Base-by-base conservation (phyloP, 2,888 invertebrate genomes). In the Aphodius granarius region DNA sequence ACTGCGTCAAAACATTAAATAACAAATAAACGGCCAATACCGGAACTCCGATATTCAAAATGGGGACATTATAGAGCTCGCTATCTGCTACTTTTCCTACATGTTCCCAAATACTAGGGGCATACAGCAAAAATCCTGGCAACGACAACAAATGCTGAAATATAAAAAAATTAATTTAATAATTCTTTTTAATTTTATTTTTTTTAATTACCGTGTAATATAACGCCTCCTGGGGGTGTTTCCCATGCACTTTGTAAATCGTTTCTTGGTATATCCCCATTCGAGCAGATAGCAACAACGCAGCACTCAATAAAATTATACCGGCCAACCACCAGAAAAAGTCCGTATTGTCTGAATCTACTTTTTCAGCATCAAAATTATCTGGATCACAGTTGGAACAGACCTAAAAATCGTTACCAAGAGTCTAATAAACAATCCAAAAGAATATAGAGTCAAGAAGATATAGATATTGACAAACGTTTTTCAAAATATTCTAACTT, bases 261-360 rank as follows among this genome's bases (percentile, higher is more conserved):
- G 92, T 92, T 88, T 98, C 98, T 86, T 98, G 98, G 87, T 95
- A 97, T 76, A 88, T 87, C 5, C 98, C 98, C 97, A 98, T 96
- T 81, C 96, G 90, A 0, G 99, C 97, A 0, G 98, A 98, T 75
- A 98, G 90, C 81, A 99, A 93, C 73, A 99, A 88, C 0, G 98
- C 97, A 75, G 95, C 90, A 0, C 96, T 95, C 66, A 99, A 87
- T 79, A 99, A 91, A 0, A 89, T 87, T 72, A 98, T 95, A 2
- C 98, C 96, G 77, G 93, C 82, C 77, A 86, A 76, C 91, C 92
- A 90, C 91, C 90, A 91, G 83, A 91, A 89, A 83, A 90, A 89
- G 85, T 87, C 89, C 75, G 88, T 87, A 79, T 89, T 86, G 0
- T 73, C 73, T 16, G 72, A 43, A 9, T 22, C 23, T 19, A 19